Base-by-base conservation (phyloP, 2,113 vertebrate species). In the Picathartes gymnocephalus region DNA sequence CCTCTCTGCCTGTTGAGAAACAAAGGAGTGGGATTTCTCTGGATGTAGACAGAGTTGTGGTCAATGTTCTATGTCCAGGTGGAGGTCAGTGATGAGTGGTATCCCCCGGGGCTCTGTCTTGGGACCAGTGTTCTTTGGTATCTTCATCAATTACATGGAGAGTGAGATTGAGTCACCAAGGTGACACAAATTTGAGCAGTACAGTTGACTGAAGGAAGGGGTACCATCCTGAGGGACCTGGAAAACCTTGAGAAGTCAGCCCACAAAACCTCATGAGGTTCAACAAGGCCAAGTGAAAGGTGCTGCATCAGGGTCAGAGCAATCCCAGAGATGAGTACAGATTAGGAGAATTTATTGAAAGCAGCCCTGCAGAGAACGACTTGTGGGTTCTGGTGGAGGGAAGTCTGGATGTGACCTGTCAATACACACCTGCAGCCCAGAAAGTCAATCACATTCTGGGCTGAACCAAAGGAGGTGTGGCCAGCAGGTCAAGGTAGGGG, bases 171-270 rank as follows among this genome's bases (percentile, higher is more conserved):
- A 74, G 37, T 51, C 10, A 20, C 15, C 33, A 66, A 66, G 44
- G 37, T 44, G 22, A 57, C 77, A 73, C 0, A 0, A 64, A 51
- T 28, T 18, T 66, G 37, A 7, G 6, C 0, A 0, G 44, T 44
- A 30, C 17, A 44, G 28, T 16, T 81, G 20, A 51, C 27, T 51
- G 33, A 51, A 66, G 33, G 28, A 66, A 22, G 33, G 44, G 20
- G 58, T 51, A 28, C 11, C 39, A 45, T 25, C 28, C 45, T 81
- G 53, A 81, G 39, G 20, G 19, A 66, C 51, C 37, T 73, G 11
- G 28, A 74, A 81, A 65, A 44, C 27, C 58, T 24, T 58, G 60
- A 65, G 51, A 65, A 73, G 27, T 44, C 18, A 12, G 18, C 37
- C 50, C 37, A 33, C 22, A 58, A 28, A 65, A 39, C 19, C 23